These are phyloP conservation scores for Penaeus vannamei DNA, from an alignment of 1,140 invertebrate genomes.

Conservation along the genomic window DNA sequence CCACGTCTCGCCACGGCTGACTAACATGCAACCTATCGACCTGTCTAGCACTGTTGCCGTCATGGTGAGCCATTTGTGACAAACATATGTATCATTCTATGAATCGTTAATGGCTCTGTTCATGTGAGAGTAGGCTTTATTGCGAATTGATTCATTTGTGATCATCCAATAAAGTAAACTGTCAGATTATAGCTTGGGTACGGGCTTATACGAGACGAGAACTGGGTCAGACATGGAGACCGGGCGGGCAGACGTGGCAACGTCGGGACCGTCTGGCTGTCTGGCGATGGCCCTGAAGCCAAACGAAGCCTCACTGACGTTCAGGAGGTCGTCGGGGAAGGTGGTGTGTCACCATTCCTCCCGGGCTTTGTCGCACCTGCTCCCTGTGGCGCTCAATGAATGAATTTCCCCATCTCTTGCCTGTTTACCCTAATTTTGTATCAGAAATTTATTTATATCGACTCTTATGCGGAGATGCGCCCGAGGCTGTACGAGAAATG, in stretches of 20 bases:
- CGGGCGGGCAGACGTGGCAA: slow-evolving; percentile 47
- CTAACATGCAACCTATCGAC: slow-evolving; percentile 65
- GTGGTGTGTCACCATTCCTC: slow-evolving; percentile 33
- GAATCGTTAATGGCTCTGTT: neutral
- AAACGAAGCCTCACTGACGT: slow-evolving; percentile 58
- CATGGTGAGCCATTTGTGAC: slow-evolving; percentile 39
- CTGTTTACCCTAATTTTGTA: neutral
- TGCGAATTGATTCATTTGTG: no score
- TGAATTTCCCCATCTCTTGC: neutral
- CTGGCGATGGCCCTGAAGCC: slow-evolving; percentile 60
- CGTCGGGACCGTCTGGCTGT: slow-evolving; percentile 59
- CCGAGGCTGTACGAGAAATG: no score
- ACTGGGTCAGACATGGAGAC: slow-evolving; percentile 59
- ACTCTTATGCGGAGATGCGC: no score
- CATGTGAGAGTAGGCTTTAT: no score
- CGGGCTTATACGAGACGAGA: slow-evolving; percentile 26
- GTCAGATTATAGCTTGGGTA: no score
- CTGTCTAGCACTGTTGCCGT: slow-evolving; percentile 56
- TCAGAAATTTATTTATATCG: neutral
- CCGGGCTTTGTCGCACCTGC: slow-evolving; percentile 10
- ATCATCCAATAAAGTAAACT: no score
- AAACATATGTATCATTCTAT: neutral
- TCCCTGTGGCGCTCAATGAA: neutral
- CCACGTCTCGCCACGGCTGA: slow-evolving; percentile 61
- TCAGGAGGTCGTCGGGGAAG: slow-evolving; percentile 45